phyloP scores from a whole-genome alignment of 2,113 vertebrate genomes.

The Thomomys bottae region DNA sequence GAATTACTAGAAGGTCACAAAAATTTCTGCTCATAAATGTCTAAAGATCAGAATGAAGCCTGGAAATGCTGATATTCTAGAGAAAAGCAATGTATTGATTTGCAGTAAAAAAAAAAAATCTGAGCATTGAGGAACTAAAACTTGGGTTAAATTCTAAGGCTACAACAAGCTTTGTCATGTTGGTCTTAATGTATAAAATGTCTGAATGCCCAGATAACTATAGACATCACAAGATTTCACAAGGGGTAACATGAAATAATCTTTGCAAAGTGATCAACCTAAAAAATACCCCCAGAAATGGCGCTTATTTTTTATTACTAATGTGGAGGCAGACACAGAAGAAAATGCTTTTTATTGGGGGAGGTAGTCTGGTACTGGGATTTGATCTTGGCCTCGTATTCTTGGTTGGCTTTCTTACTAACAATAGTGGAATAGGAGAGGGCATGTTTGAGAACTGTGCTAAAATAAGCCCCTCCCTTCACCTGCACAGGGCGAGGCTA shows the following conservation, averaged over 20 bases:
- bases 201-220: background rate
- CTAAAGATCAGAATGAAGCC: background rate
- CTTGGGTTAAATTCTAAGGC: background rate
- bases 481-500: background rate
- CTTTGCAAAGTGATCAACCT: background rate
- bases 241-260: background rate
- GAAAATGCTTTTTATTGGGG: no score
- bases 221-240: background rate
- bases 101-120: background rate
- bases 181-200: conserved; percentile 16
- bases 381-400: no score
- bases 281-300: background rate
- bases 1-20: background rate
- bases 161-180: background rate
- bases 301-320: background rate
- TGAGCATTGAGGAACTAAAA: background rate
- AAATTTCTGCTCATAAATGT: conserved; percentile 25
- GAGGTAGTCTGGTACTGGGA: no score
- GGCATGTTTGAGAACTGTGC: background rate
- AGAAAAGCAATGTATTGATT: background rate
- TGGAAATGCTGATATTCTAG: background rate
- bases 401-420: no score
- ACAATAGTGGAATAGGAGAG: background rate
- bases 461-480: background rate
- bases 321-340: background rate